Percentiles rank a stretch among this genome's conserved stretches.
phyloP scores from a whole-genome alignment of 2,113 vertebrate species.

The Passer montanus region DNA sequence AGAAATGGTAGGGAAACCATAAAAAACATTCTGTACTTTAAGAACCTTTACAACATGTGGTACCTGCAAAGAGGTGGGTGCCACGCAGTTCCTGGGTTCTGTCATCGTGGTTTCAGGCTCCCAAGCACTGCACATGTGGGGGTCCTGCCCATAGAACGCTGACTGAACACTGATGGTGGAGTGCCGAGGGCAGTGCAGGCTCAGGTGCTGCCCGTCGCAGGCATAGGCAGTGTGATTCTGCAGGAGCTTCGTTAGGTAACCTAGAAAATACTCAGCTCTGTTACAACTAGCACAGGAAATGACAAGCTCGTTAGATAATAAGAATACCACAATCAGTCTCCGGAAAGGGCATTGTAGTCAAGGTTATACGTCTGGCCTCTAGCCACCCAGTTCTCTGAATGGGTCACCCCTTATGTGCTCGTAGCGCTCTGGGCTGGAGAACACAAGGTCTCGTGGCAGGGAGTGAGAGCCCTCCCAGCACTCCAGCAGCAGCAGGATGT shows the following conservation, averaged over 20 bases:
- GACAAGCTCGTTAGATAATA: neutral
- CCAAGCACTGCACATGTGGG: constrained; percentile 66
- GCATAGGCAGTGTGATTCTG: constrained; percentile 89
- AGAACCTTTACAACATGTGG: neutral
- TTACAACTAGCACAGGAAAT: constrained; percentile 63
- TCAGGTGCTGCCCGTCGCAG: constrained; percentile 87
- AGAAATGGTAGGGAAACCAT: rapidly evolving
- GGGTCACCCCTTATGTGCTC: neutral
- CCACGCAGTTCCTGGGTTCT: constrained; percentile 79
- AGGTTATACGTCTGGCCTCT: neutral
- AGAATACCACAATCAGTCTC: neutral
- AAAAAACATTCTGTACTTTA: neutral
- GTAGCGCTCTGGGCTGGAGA: neutral
- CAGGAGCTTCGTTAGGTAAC: constrained; percentile 92
- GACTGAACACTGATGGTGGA: constrained; percentile 91
- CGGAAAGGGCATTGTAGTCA: constrained; percentile 28
- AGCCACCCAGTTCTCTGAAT: constrained; percentile 1
- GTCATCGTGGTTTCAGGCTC: constrained; percentile 54
- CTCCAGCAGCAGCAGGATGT: neutral
- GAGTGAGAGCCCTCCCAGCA: neutral
- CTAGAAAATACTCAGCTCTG: constrained; percentile 77
- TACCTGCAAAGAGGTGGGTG: constrained; percentile 92
- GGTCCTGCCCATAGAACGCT: constrained; percentile 86
- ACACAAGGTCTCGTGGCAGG: neutral
- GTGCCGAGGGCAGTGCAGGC: constrained; percentile 90